phyloP scores from a whole-genome alignment of 1,140 invertebrate species.

The Mizuhopecten yessoensis region DNA sequence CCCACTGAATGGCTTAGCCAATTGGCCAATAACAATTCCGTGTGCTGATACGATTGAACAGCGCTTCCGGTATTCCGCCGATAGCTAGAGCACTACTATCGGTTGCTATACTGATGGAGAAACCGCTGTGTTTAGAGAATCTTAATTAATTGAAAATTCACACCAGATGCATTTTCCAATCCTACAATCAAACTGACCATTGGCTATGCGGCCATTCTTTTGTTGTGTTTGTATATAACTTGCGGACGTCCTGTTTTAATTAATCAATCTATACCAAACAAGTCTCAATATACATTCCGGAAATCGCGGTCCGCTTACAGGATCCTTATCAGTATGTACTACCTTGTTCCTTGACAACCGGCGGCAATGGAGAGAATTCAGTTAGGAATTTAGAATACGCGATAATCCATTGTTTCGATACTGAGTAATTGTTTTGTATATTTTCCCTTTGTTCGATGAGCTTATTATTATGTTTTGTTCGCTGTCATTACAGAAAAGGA shows the following conservation, averaged over 20 bases:
- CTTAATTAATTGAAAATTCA: constrained; percentile 29
- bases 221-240: neutral
- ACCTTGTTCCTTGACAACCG: neutral
- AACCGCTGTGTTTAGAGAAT: neutral
- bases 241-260: neutral
- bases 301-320: neutral
- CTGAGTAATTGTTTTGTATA: constrained; percentile 7
- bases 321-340: constrained; percentile 27
- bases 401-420: neutral
- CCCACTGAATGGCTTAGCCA: neutral
- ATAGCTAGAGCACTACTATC: neutral
- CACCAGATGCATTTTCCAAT: neutral
- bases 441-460: neutral
- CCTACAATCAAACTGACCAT: neutral
- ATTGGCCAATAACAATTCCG: neutral
- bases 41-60: neutral
- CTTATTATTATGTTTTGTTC: neutral
- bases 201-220: neutral
- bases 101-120: neutral
- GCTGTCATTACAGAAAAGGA: neutral
- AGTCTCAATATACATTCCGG: neutral
- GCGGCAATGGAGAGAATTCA: neutral
- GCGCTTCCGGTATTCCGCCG: neutral
- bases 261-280: neutral
- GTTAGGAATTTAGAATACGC: neutral